Evolutionary conservation across 2,113 vertebrate species (phyloP).

Genomic region (Cricetomys ansorgei): DNA sequence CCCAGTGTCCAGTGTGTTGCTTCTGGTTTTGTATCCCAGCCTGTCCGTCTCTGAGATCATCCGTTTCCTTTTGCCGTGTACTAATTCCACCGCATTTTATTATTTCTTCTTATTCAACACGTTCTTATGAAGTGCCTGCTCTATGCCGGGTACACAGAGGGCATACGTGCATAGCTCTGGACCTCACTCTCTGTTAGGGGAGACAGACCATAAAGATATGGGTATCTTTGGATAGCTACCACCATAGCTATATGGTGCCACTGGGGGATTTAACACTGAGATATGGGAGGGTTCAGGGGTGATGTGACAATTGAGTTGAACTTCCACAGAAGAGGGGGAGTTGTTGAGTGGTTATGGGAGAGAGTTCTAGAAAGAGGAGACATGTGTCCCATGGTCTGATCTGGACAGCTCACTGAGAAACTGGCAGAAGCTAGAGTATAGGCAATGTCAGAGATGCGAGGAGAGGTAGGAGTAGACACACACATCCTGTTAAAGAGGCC

Average conservation of each 20-base stretch:
- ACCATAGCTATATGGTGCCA: neutral
- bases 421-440: neutral
- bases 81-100: neutral
- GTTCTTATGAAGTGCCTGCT: neutral
- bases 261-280: neutral
- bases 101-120: neutral
- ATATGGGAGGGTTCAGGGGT: neutral
- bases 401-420: neutral
- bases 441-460: neutral
- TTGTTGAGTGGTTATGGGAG: neutral
- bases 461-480: neutral
- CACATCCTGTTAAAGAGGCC: neutral
- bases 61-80: neutral
- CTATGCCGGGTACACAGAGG: neutral
- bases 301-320: neutral
- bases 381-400: neutral
- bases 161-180: neutral
- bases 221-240: neutral
- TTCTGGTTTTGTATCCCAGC: neutral
- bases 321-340: neutral
- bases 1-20: neutral
- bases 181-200: neutral
- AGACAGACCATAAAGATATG: neutral
- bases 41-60: constrained; percentile 1
- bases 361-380: neutral